A percentile compares a stretch with the other conserved stretches of the same genome.
phyloP scores from a whole-genome alignment of 2,888 invertebrate genomes.

The Agrypnus murinus region DNA sequence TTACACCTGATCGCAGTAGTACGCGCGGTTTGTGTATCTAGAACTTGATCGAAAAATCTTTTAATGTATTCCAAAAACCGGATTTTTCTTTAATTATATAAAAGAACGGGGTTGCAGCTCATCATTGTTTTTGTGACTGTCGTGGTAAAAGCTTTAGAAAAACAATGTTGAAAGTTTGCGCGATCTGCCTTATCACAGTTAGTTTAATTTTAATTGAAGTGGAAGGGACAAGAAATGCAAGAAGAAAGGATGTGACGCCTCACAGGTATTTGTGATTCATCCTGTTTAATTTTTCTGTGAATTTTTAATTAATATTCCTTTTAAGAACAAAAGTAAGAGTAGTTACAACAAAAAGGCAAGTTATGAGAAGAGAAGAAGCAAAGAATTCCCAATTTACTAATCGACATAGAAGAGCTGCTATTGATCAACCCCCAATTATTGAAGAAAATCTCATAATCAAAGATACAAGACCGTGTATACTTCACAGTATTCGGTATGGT shows the following conservation, averaged over 20 bases:
- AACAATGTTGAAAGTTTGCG: conserved; percentile 32
- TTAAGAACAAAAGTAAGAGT: no score
- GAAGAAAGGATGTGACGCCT: background rate
- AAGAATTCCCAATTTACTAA: background rate
- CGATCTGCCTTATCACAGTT: conserved; percentile 1
- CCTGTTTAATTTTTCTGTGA: no score
- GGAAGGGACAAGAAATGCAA: background rate
- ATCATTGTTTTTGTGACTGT: conserved; percentile 18
- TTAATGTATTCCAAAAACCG: conserved; percentile 46
- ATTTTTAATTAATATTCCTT: no score
- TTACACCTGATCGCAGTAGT: conserved; percentile 2
- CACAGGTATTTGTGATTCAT: background rate
- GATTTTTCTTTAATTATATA: conserved; percentile 40
- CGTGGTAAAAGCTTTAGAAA: conserved; percentile 2
- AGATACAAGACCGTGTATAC: conserved; percentile 26
- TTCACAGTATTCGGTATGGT: conserved; percentile 32
- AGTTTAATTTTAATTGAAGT: background rate
- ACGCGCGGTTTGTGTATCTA: background rate
- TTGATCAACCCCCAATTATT: background rate
- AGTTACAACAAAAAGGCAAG: no score
- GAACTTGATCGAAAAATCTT: background rate
- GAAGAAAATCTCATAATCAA: background rate
- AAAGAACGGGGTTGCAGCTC: conserved; percentile 26
- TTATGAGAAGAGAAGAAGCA: no score
- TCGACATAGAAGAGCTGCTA: background rate